Evolutionary conservation across 2,888 invertebrate genomes (phyloP), one percentile per base, ranked within the genome.

Genomic region (Hemistola chrysoprasaria): DNA sequence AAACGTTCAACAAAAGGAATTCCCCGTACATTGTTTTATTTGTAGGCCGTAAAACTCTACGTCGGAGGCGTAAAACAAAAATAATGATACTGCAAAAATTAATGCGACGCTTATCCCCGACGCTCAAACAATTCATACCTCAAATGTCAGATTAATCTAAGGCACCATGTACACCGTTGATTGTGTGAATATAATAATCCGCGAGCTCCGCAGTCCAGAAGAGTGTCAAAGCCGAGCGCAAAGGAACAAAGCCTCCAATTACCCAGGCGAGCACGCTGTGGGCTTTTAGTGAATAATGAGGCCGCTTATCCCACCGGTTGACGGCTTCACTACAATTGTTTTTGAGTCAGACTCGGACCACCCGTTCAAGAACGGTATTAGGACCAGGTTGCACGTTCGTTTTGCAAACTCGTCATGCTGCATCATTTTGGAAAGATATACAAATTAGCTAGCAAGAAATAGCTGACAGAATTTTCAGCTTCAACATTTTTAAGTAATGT

Each of bases 231-330:
- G 84, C 78, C 66, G 65, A 66, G 73, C 70, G 80, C 76, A 78
- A 82, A 83, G 81, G 81, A 83, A 85, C 83, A 86, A 85, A 86
- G 84, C 82, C 79, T 80, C 78, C 84, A 85, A 87, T 87, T 87
- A 87, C 78, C 82, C 73, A 70, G 73, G 74, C 78, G 73, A 71
- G 83, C 84, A 81, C 78, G 86, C 85, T 76, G 81, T 85, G 82
- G 79, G 85, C 84, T 84, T 86, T 87, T 85, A 85, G 84, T 85
- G 83, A 85, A 84, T 87, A 86, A 88, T 86, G 85, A 85, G 55
- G 83, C 78, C 78, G 84, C 81, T 86, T 86, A 85, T 80, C 78
- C 80, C 72, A 59, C 65, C 62, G 72, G 73, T 78, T 79, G 83
- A 80, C 75, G 80, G 78, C 71, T 79, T 74, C 79, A 76, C 78